Percentiles rank a stretch among this genome's conserved stretches.
Evolutionary conservation across 1,140 invertebrate genomes (phyloP).

Genomic region (Lordiphosa collinella): DNA sequence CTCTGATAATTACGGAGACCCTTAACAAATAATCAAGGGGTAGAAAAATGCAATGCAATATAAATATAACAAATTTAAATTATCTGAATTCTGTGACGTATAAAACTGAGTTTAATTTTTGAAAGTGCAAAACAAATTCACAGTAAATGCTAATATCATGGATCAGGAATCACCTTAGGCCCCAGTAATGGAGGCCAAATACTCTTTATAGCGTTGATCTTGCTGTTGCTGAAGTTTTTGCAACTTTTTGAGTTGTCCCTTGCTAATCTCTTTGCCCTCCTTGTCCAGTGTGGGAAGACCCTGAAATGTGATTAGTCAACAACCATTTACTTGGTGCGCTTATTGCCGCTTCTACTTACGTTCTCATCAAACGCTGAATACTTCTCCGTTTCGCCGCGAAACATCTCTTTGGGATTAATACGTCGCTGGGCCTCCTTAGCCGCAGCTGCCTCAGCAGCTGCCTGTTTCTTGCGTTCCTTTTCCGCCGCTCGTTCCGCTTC

Average conservation of each 20-base stretch:
- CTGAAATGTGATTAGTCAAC: conserved; percentile 79
- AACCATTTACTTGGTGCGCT: background rate
- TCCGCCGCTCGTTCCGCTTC: conserved; percentile 88
- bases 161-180: conserved; percentile 12
- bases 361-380: conserved; percentile 97
- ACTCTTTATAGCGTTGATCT: conserved; percentile 95
- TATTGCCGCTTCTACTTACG: conserved; percentile 80
- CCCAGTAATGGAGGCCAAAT: conserved; percentile 80
- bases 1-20: too few species aligned
- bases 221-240: conserved; percentile 94
- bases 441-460: conserved; percentile 85
- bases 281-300: conserved; percentile 96
- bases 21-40: too few species aligned
- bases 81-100: too few species aligned
- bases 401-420: conserved; percentile 93
- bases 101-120: too few species aligned
- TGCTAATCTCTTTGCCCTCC: conserved; percentile 95
- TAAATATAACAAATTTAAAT: too few species aligned
- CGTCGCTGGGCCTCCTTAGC: conserved; percentile 89
- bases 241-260: conserved; percentile 95
- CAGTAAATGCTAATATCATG: conserved; percentile 48
- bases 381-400: conserved; percentile 90
- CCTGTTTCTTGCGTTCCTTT: conserved; percentile 90
- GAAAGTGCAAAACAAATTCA: too few species aligned
- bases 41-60: too few species aligned